Evolutionary conservation across 2,113 vertebrate genomes (phyloP), one percentile per base, ranked within the genome.

Genomic region (Xerus inauris): DNA sequence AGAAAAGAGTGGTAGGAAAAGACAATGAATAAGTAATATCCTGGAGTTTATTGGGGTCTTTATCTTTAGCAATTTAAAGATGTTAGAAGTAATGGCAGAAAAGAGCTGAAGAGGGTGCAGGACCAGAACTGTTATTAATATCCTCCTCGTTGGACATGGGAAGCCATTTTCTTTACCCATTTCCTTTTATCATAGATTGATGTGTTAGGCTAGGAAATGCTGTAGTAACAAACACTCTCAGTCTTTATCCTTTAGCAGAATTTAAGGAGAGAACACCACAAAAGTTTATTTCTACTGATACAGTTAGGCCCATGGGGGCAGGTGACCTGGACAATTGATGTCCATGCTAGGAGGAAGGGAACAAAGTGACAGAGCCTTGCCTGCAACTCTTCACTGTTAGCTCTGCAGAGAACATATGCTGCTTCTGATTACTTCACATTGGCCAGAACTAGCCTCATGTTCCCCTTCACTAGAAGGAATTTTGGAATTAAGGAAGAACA

Each of bases 61-160:
- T 16, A 51, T 83, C 76, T 86, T 69, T 69, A 91, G 59, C 24
- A 40, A 77, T 59, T 86, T 91, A 45, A 92, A 89, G 73, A 57
- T 49, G 8, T 49, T 89, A 24, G 57, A 22, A 76, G 17, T 20
- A 71, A 3, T 65, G 49, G 32, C 4, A 71, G 40, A 30, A 97
- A 77, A 54, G n/a, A 57, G 35, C 49, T 89, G 73, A 85, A 47
- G 6, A 69, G 38, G 5, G 10, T 19, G 3, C 7, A 86, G 94
- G 38, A 47, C 5, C 64, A 65, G 80, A 54, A 49, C 8, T 38
- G 7, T 42, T 80, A 11, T 38, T 45, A 26, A 12, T 69, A 64
- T 72, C 30, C 28, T 40, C 1, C 32, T 84, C 49, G 8, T 17
- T 95, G 38, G 54, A 47, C 11, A 10, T 32, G 28, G 35, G 65